Evolutionary conservation across 2,888 invertebrate species (phyloP), one percentile per base, ranked within the genome.

Genomic region (Yponomeuta cagnagella): DNA sequence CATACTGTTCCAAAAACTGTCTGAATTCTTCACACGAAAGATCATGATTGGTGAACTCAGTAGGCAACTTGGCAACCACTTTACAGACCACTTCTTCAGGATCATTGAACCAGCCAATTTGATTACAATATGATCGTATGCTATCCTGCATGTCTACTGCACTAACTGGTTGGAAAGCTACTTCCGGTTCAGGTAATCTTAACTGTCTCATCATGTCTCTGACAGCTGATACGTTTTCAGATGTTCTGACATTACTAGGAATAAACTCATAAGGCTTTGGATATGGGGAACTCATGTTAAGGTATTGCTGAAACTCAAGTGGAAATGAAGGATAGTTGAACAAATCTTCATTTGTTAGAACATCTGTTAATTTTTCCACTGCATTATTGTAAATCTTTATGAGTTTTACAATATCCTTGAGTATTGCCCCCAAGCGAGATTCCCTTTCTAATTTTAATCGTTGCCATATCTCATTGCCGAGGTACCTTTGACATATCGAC

Each of bases 191-290:
- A 2, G 94, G 94, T 63, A 96, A 80, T 78, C 93, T 92, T 9
- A 95, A 81, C 43, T 86, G 85, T 66, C 90, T 86, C 81, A 96
- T 86, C 71, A 94, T 85, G 52, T 84, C 79, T 74, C 90, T 91
- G 9, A 96, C 82, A 52, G 87, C 83, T 0, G 80, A 80, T 33
- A 93, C 88, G 74, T 94, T 93, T 70, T 91, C 84, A 52, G 84
- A 77, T 74, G 84, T 88, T 75, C 93, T 94, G 87, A 94, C 95
- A 77, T 92, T 93, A 31, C 86, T 84, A 0, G 95, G 93, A 75
- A 96, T 95, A 81, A 95, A 94, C 80, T 95, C 95, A 76, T 94
- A 94, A 52, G 93, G 93, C 74, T 94, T 94, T 0, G 96, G 95
- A 76, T 93, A 93, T 66, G 92, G 89, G 1, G 91, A 87, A 23